A percentile compares a stretch with the other conserved stretches of the same genome.
phyloP scores from a whole-genome alignment of 2,888 invertebrate genomes.

The Acrocyrtus sp. region DNA sequence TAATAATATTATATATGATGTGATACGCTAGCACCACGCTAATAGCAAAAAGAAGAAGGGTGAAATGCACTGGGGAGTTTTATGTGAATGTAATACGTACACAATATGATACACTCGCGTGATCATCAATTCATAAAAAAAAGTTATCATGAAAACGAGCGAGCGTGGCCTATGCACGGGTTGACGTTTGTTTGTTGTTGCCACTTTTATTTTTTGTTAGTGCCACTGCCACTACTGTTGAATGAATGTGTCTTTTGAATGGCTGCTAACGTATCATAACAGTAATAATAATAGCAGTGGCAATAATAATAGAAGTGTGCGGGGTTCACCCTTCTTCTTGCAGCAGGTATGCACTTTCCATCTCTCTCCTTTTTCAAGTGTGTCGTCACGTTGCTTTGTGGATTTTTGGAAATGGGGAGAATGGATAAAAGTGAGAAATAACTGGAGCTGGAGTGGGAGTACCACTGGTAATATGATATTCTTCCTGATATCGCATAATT shows the following conservation, averaged over 20 bases:
- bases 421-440: slow-evolving; percentile 23
- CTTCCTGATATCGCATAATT: slow-evolving; percentile 28
- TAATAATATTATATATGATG: slow-evolving; percentile 10
- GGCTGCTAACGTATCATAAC: not conserved
- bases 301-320: not conserved
- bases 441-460: too few species aligned
- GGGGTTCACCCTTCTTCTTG: too few species aligned
- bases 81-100: slow-evolving; percentile 19
- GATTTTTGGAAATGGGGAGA: not conserved
- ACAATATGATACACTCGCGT: slow-evolving; percentile 28
- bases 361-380: not conserved
- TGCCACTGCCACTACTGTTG: not conserved
- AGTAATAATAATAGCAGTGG: not conserved
- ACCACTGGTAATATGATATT: slow-evolving; percentile 29
- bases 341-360: too few species aligned
- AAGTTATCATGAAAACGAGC: slow-evolving; percentile 7
- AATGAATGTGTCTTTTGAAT: not conserved
- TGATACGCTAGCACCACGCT: slow-evolving; percentile 2
- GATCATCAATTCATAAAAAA: slow-evolving; percentile 45
- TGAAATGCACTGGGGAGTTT: not conserved
- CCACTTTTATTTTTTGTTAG: too few species aligned
- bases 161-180: not conserved
- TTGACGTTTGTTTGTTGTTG: not conserved
- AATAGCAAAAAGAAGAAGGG: not conserved
- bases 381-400: not conserved